A percentile compares a stretch with the other conserved stretches of the same genome.
These are phyloP conservation scores for Platalea minor DNA, from an alignment of 2,797 vertebrate genomes.

Conservation along the genomic window DNA sequence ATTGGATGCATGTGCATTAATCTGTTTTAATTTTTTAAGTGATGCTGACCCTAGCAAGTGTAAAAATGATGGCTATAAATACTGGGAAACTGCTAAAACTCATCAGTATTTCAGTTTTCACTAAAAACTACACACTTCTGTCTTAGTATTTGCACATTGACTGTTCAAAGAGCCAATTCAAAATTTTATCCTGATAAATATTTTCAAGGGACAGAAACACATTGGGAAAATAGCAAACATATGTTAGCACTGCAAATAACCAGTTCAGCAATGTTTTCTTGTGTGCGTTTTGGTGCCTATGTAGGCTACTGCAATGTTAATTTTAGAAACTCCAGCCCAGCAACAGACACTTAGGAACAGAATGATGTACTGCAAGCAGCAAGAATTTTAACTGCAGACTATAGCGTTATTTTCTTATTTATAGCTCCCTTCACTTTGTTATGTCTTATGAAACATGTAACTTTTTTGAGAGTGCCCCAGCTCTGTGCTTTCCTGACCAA, in stretches of 20 bases:
- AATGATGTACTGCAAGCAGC: conserved; percentile 43
- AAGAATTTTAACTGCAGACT: conserved; percentile 29
- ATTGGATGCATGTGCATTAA: background rate
- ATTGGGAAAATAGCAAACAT: background rate
- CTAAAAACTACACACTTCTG: background rate
- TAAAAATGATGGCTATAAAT: background rate
- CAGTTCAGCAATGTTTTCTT: conserved; percentile 23
- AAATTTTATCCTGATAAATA: conserved; percentile 38
- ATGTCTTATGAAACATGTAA: background rate
- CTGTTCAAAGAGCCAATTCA: conserved; percentile 15
- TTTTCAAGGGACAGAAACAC: conserved; percentile 2
- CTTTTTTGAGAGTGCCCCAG: background rate
- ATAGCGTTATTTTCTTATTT: conserved; percentile 58
- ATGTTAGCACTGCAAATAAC: conserved; percentile 17
- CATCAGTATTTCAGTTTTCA: conserved; percentile 6
- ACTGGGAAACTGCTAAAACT: background rate
- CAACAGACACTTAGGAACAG: conserved; percentile 51
- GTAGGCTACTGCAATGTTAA: conserved; percentile 48
- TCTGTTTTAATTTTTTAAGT: background rate
- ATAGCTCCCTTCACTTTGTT: conserved; percentile 12
- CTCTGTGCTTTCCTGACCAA: background rate
- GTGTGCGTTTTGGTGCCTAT: background rate
- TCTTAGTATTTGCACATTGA: background rate
- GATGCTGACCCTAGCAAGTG: background rate
- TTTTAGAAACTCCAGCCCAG: conserved; percentile 57